These are phyloP conservation scores for Coreoperca whiteheadi DNA, from an alignment of 2,113 vertebrate species.

Conservation along the genomic window DNA sequence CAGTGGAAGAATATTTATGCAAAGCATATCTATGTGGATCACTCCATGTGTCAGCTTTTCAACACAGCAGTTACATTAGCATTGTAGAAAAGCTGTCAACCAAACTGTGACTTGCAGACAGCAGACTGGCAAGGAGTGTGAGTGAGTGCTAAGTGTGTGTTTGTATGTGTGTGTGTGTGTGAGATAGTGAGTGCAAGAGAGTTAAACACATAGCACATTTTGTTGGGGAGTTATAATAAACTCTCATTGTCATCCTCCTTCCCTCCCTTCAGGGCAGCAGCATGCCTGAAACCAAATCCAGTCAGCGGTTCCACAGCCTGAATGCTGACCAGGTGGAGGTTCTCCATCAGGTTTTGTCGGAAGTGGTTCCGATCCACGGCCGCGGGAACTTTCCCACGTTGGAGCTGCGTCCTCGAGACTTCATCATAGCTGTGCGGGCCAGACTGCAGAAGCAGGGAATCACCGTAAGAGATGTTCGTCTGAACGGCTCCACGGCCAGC, in stretches of 20 bases:
- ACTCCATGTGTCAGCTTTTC: conserved; percentile 68
- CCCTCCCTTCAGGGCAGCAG: conserved; percentile 78
- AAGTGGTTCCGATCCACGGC: conserved; percentile 94
- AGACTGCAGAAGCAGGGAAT: conserved; percentile 91
- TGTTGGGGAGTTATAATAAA: conserved; percentile 43
- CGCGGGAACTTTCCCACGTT: conserved; percentile 96
- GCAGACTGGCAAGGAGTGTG: conserved; percentile 66
- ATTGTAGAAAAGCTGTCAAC: conserved; percentile 79
- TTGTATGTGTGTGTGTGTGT: conserved; percentile 7
- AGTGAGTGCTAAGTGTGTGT: conserved; percentile 20
- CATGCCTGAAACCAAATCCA: conserved; percentile 89
- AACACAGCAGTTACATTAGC: conserved; percentile 74
- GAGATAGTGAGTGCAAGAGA: conserved; percentile 3
- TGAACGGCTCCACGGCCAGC: conserved; percentile 97
- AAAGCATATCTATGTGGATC: conserved; percentile 51
- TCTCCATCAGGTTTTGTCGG: conserved; percentile 89
- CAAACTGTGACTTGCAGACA: conserved; percentile 79
- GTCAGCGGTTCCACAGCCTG: conserved; percentile 92
- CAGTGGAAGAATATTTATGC: conserved; percentile 54
- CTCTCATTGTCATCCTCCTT: conserved; percentile 36
- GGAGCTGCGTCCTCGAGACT: conserved; percentile 94
- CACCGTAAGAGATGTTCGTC: conserved; percentile 88
- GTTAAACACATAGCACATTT: conserved; percentile 36
- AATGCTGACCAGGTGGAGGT: conserved; percentile 91
- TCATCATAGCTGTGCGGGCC: conserved; percentile 91